Conservation (phyloP, 2,888 invertebrate genomes). For the Polymixis flavicincta region DNA sequence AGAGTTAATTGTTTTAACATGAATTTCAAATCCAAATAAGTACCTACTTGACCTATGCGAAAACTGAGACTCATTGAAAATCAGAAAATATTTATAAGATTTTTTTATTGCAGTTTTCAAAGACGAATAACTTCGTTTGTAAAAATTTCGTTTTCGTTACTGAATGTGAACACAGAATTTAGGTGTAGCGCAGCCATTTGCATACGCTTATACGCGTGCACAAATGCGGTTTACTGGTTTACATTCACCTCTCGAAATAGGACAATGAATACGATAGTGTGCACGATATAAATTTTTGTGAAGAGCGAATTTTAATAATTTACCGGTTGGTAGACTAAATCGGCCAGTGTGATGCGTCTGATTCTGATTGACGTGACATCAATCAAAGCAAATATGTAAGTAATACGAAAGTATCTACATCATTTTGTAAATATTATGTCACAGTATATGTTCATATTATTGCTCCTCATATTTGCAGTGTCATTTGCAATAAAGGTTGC, state of each 20-base stretch:
- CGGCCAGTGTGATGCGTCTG: conserved; percentile 32
- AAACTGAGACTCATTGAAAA: neutral
- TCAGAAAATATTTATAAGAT: neutral
- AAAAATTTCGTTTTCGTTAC: conserved; percentile 4
- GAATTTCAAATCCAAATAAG: neutral
- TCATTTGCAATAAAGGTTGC: conserved; percentile 45
- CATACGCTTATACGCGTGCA: conserved; percentile 49
- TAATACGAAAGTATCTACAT: conserved; percentile 26
- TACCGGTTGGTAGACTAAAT: conserved; percentile 24
- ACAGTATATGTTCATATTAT: conserved; percentile 19
- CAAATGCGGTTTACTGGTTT: conserved; percentile 52
- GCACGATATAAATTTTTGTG: conserved; percentile 43
- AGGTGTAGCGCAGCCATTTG: conserved; percentile 42
- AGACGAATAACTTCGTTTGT: neutral
- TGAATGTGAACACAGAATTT: conserved; percentile 29
- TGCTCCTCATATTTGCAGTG: conserved; percentile 38
- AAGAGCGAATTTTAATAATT: conserved; percentile 29
- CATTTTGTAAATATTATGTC: conserved; percentile 34
- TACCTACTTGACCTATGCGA: neutral
- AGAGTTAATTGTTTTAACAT: conserved; percentile 22
- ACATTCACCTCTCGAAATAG: conserved; percentile 59
- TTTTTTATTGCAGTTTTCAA: conserved; percentile 1
- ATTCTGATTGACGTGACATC: conserved; percentile 14
- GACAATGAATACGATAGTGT: conserved; percentile 46
- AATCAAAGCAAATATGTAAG: conserved; percentile 33